These are phyloP conservation scores for Seriola quinqueradiata DNA, from an alignment of 2,113 vertebrate genomes.

Conservation along the genomic window DNA sequence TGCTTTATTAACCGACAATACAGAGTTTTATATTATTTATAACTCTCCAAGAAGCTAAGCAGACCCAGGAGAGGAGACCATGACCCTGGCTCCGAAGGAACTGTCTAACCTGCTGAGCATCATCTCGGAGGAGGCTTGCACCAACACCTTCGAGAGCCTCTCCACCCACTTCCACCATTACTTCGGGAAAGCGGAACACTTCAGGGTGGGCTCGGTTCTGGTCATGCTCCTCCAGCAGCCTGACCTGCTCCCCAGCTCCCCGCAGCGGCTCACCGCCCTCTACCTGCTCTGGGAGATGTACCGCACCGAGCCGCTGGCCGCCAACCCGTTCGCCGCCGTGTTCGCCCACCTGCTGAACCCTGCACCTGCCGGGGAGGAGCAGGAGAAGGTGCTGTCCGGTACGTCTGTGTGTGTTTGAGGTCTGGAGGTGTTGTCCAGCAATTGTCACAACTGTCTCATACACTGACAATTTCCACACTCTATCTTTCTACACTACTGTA, in stretches of 20 bases:
- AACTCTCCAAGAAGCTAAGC: not conserved
- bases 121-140: slow-evolving; percentile 95
- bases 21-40: not conserved
- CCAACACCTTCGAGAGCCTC: slow-evolving; percentile 94
- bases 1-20: not conserved
- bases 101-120: slow-evolving; percentile 95
- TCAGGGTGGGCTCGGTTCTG: slow-evolving; percentile 94
- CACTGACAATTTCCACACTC: too few relatives aligned
- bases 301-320: slow-evolving; percentile 96
- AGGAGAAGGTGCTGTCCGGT: slow-evolving; percentile 93
- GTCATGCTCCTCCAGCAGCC: slow-evolving; percentile 98
- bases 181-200: slow-evolving; percentile 96
- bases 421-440: too few relatives aligned
- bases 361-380: slow-evolving; percentile 88
- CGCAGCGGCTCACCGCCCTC: slow-evolving; percentile 96
- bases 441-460: too few relatives aligned
- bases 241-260: slow-evolving; percentile 93
- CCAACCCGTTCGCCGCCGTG: slow-evolving; percentile 97
- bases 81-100: slow-evolving; percentile 96
- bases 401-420: slow-evolving; percentile 8
- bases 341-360: slow-evolving; percentile 98
- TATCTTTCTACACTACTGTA: too few relatives aligned
- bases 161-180: slow-evolving; percentile 97
- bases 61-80: slow-evolving; percentile 52
- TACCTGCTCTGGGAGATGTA: slow-evolving; percentile 99